Conservation (phyloP, 2,797 vertebrate genomes). For the Trematocara caparti region DNA sequence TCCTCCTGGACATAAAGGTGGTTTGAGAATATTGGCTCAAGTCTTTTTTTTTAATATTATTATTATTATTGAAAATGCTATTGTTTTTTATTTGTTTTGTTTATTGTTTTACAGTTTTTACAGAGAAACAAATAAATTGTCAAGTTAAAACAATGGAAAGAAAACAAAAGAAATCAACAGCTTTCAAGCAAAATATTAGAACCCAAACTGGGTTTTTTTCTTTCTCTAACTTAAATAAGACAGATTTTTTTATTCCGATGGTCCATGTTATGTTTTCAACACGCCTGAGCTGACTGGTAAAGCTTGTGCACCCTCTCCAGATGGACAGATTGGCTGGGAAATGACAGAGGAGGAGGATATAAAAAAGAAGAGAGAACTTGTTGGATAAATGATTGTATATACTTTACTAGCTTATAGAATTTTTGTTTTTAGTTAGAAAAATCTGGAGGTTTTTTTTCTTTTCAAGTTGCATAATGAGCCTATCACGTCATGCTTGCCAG, state of each 20-base stretch:
- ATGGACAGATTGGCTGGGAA: constrained; percentile 53
- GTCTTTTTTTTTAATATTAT: constrained; percentile 28
- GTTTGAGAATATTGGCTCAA: constrained; percentile 51
- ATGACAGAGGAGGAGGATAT: constrained; percentile 61
- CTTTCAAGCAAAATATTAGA: constrained; percentile 51
- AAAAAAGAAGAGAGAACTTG: constrained; percentile 43
- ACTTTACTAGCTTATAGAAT: constrained; percentile 49
- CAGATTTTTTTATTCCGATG: constrained; percentile 78
- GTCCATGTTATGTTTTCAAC: constrained; percentile 78
- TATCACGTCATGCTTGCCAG: constrained; percentile 71
- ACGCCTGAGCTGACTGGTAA: constrained; percentile 82
- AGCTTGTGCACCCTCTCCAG: constrained; percentile 74
- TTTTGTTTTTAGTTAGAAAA: constrained; percentile 59
- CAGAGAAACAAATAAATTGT: constrained; percentile 57
- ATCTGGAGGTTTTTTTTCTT: constrained; percentile 22
- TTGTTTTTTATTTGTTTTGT: constrained; percentile 37
- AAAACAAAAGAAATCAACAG: constrained; percentile 54
- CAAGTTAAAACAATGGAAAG: constrained; percentile 49
- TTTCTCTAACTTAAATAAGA: constrained; percentile 42
- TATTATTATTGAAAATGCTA: constrained; percentile 50
- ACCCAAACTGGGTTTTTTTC: constrained; percentile 33
- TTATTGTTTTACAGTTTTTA: constrained; percentile 48
- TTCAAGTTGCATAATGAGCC: constrained; percentile 79
- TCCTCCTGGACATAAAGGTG: constrained; percentile 62
- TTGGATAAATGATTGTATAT: constrained; percentile 53